Evolutionary conservation across 2,888 invertebrate genomes (phyloP).

Genomic region (Tenthredo scrophulariae): DNA sequence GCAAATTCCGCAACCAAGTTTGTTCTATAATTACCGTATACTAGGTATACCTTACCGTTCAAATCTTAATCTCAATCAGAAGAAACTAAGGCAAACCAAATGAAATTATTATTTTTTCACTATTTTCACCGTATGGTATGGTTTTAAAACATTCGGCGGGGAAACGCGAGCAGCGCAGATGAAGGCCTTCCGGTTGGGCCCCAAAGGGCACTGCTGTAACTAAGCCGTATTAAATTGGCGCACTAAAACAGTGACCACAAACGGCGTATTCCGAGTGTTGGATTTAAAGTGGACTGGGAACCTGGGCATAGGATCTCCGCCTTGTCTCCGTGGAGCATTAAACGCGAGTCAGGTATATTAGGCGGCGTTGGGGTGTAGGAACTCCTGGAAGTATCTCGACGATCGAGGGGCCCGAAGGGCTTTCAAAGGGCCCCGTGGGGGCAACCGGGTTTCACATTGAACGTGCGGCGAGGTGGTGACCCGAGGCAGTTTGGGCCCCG

Average conservation of each 20-base stretch:
- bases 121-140: neutral
- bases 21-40: slow-evolving; percentile 37
- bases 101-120: neutral
- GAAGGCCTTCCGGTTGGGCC: slow-evolving; percentile 13
- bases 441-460: slow-evolving; percentile 21
- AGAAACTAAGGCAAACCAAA: neutral
- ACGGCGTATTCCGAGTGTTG: slow-evolving; percentile 20
- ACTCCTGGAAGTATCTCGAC: slow-evolving; percentile 35
- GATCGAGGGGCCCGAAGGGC: slow-evolving; percentile 52
- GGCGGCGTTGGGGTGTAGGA: slow-evolving; percentile 32
- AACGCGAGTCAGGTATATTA: slow-evolving; percentile 48
- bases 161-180: neutral
- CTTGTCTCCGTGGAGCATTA: slow-evolving; percentile 52
- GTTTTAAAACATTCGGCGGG: neutral
- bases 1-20: slow-evolving; percentile 35
- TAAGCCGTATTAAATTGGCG: slow-evolving; percentile 39
- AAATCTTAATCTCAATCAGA: neutral
- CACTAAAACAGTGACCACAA: slow-evolving; percentile 35
- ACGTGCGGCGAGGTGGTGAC: slow-evolving; percentile 44
- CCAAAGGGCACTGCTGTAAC: slow-evolving; percentile 33
- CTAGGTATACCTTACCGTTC: neutral
- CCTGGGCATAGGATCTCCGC: neutral
- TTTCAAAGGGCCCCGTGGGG: slow-evolving; percentile 38
- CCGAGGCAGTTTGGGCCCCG: slow-evolving; percentile 50
- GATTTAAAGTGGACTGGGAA: slow-evolving; percentile 21